phyloP scores from a whole-genome alignment of 37 sponge, comb jelly and placozoan species.

The Chondrilla cf. caribensis region DNA sequence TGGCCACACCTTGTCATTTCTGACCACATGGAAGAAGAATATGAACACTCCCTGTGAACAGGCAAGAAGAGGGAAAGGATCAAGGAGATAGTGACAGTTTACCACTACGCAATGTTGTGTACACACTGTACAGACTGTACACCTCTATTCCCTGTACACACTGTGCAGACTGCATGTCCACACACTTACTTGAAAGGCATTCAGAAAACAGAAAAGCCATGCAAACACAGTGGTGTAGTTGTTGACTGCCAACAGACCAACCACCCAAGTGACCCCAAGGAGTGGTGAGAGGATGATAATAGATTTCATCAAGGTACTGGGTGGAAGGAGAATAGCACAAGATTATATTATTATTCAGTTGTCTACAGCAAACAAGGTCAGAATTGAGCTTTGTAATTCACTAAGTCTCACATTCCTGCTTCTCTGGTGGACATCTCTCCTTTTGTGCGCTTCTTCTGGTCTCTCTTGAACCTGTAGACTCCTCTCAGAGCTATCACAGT shows the following conservation, averaged over 20 bases:
- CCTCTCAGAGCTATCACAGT: constrained; percentile 15
- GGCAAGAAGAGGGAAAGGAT: background rate
- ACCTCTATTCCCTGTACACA: too few relatives aligned
- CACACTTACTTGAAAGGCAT: constrained; percentile 60
- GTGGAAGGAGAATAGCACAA: background rate
- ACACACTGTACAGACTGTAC: background rate
- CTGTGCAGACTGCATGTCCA: background rate
- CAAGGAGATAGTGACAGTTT: background rate
- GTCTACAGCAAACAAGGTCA: background rate
- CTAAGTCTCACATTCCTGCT: background rate
- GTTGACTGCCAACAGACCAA: constrained; percentile 65
- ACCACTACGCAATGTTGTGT: background rate
- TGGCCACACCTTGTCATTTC: constrained; percentile 9
- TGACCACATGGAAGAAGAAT: constrained; percentile 16
- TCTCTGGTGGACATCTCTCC: background rate
- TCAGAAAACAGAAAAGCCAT: constrained; percentile 70
- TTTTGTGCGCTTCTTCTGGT: background rate
- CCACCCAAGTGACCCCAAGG: constrained; percentile 59
- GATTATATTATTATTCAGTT: background rate
- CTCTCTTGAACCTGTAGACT: constrained; percentile 21
- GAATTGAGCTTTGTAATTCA: background rate
- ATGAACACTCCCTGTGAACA: background rate
- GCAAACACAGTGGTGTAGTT: constrained; percentile 57
- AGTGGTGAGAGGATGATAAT: constrained; percentile 39
- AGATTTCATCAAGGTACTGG: constrained; percentile 36